Conservation (phyloP, 92 coral and sea anemone genomes). For the Palythoa grandis region DNA sequence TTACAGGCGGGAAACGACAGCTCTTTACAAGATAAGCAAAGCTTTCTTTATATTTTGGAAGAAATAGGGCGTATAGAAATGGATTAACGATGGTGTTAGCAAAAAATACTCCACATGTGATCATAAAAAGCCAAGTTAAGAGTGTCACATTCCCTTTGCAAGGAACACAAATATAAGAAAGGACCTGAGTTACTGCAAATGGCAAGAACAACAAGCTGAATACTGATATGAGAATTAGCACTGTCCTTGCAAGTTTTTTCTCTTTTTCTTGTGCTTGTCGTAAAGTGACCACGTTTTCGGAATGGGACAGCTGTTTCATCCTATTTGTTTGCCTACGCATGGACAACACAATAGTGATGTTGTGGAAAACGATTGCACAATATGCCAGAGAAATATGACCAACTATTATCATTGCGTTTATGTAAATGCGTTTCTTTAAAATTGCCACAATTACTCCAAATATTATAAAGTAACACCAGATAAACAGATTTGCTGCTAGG, state of each 20-base stretch:
- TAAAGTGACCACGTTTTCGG: background rate
- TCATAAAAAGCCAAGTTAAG: conserved; percentile 10
- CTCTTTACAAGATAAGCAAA: background rate
- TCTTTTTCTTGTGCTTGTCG: conserved; percentile 8
- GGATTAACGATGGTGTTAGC: conserved; percentile 15
- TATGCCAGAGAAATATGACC: conserved; percentile 8
- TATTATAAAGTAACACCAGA: conserved; percentile 11
- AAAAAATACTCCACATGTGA: background rate
- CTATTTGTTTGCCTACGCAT: background rate
- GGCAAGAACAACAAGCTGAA: conserved; percentile 3
- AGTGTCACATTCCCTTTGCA: background rate
- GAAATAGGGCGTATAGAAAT: conserved; percentile 2
- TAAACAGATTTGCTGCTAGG: background rate
- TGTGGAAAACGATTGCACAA: background rate
- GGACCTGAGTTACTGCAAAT: background rate
- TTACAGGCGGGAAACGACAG: too few relatives aligned
- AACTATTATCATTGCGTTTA: conserved; percentile 1
- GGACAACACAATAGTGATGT: conserved; percentile 6
- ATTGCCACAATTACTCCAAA: background rate
- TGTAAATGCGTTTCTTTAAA: conserved; percentile 9
- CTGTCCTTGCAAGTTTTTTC: background rate
- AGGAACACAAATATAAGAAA: background rate
- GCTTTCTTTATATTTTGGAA: conserved; percentile 19
- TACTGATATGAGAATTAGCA: background rate
- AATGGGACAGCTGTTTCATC: background rate